These are phyloP conservation scores for Eupleurogrammus muticus DNA, from an alignment of 2,797 vertebrate genomes.

Conservation along the genomic window DNA sequence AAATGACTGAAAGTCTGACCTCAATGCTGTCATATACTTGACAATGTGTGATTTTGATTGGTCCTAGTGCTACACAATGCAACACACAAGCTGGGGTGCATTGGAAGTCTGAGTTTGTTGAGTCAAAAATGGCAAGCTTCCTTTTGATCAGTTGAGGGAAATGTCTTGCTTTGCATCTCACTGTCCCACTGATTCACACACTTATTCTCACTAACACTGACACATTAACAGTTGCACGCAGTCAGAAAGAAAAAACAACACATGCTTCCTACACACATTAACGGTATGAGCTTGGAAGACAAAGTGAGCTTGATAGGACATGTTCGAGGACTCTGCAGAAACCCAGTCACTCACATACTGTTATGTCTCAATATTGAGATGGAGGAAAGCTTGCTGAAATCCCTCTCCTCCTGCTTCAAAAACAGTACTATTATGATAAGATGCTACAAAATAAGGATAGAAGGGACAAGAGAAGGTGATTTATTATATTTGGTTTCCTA, in stretches of 20 bases:
- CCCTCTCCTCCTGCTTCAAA: constrained; percentile 64
- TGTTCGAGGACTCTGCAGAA: constrained; percentile 69
- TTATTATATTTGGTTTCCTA: constrained; percentile 83
- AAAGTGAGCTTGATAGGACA: constrained; percentile 83
- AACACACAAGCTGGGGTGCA: constrained; percentile 57
- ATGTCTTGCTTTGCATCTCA: constrained; percentile 70
- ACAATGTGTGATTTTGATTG: constrained; percentile 30
- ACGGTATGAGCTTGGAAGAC: constrained; percentile 86
- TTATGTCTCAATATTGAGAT: constrained; percentile 59
- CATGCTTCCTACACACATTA: constrained; percentile 63
- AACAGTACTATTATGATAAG: constrained; percentile 68
- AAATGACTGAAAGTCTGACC: constrained; percentile 28
- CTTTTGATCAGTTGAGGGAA: constrained; percentile 61
- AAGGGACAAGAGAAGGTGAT: constrained; percentile 61
- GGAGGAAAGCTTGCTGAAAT: constrained; percentile 54
- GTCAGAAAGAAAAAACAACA: constrained; percentile 69
- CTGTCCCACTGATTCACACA: constrained; percentile 53
- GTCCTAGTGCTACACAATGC: constrained; percentile 46
- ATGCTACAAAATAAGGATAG: constrained; percentile 73
- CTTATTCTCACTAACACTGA: constrained; percentile 53
- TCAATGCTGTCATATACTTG: constrained; percentile 29
- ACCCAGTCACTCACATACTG: constrained; percentile 61
- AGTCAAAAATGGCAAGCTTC: constrained; percentile 70
- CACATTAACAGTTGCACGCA: constrained; percentile 67
- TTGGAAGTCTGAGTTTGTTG: constrained; percentile 66